Conservation (phyloP, 1,140 invertebrate genomes). For the Metopolophium dirhodum region DNA sequence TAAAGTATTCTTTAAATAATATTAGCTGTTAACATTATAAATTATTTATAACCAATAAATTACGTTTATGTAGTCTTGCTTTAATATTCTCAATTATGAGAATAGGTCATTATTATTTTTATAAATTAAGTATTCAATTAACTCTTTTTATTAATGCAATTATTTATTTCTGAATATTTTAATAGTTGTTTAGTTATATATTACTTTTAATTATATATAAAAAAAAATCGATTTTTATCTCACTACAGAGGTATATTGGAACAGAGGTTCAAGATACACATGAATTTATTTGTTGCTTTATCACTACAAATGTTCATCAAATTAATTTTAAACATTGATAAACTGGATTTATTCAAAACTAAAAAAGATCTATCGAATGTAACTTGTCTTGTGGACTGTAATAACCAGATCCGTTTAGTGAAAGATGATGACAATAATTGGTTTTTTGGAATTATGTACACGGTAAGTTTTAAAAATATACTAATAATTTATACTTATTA, state of each 20-base stretch:
- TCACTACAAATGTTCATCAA: slow-evolving; percentile 51
- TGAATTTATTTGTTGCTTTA: slow-evolving; percentile 50
- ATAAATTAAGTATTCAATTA: neutral
- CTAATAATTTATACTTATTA: neutral
- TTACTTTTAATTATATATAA: neutral
- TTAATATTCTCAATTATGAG: neutral
- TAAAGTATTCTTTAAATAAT: neutral
- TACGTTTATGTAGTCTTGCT: neutral
- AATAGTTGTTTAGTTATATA: too few species aligned
- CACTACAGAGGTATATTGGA: slow-evolving; percentile 35
- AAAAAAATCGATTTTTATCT: slow-evolving; percentile 20
- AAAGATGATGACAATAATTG: slow-evolving; percentile 58
- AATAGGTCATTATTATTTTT: too few species aligned
- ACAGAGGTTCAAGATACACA: slow-evolving; percentile 51
- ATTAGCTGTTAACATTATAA: neutral
- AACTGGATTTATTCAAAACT: slow-evolving; percentile 46
- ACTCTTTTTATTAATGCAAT: neutral
- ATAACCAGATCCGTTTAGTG: slow-evolving; percentile 61
- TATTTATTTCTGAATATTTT: neutral
- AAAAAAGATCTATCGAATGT: slow-evolving; percentile 30
- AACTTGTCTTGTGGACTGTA: slow-evolving; percentile 48
- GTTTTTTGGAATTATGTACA: slow-evolving; percentile 75
- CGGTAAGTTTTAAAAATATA: slow-evolving; percentile 67
- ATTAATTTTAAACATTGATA: slow-evolving; percentile 51
- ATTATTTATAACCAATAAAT: neutral